Evolutionary conservation across 2,797 vertebrate species (phyloP).

Genomic region (Sphenopsis melanotis): DNA sequence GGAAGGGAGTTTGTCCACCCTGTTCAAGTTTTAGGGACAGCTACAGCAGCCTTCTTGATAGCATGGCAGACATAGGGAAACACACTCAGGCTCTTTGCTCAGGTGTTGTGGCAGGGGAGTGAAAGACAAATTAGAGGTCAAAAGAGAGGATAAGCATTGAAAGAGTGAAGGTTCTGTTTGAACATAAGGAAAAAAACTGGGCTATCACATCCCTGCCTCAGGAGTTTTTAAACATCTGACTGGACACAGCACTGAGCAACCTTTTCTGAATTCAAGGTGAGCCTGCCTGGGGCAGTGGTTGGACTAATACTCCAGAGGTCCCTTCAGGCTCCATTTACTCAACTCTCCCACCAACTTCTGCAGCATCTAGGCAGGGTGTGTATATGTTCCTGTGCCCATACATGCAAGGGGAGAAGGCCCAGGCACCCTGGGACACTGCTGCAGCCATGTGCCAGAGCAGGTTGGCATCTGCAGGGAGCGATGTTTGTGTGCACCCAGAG

Average conservation of each 20-base stretch:
- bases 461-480: accelerated
- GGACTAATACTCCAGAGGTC: neutral
- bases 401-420: neutral
- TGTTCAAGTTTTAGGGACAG: neutral
- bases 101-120: neutral
- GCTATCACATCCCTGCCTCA: neutral
- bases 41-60: neutral
- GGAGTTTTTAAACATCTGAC: neutral
- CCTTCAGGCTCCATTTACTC: neutral
- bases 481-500: accelerated
- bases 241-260: neutral
- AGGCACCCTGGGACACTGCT: accelerated
- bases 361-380: neutral
- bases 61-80: neutral
- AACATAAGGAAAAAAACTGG: neutral
- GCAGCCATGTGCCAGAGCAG: neutral
- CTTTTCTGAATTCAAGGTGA: neutral
- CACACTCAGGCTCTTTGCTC: neutral
- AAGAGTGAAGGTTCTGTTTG: neutral
- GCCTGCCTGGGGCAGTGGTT: neutral
- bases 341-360: neutral
- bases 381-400: neutral
- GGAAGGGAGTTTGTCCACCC: neutral
- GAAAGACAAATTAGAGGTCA: neutral
- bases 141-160: neutral